Percentiles rank a stretch among this genome's conserved stretches.
phyloP scores from a whole-genome alignment of 1,140 invertebrate species.

The Neocloeon triangulifer region DNA sequence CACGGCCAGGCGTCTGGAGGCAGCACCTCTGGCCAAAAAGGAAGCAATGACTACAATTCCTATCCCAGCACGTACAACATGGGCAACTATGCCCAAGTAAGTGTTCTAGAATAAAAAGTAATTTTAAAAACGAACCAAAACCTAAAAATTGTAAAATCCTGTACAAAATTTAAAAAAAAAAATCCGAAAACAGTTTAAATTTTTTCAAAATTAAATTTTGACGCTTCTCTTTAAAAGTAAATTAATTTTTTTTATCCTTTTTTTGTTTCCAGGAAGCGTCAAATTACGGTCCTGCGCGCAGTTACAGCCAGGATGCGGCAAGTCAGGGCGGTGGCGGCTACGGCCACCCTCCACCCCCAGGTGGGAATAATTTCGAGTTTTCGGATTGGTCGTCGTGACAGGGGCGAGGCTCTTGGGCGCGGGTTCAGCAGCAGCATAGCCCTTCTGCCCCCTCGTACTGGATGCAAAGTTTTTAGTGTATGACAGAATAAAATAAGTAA shows the following conservation, averaged over 20 bases:
- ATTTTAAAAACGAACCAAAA: too few species aligned
- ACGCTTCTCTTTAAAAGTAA: too few species aligned
- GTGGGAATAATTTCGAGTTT: constrained; percentile 30
- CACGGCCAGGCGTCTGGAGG: constrained; percentile 20
- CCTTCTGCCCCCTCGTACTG: constrained; percentile 16
- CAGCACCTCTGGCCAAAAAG: constrained; percentile 20
- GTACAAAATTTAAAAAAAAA: too few species aligned
- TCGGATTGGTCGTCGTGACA: constrained; percentile 35
- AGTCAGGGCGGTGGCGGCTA: constrained; percentile 28
- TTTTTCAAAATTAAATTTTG: too few species aligned
- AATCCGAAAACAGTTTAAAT: too few species aligned
- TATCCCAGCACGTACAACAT: too few species aligned
- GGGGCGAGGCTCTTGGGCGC: constrained; percentile 17
- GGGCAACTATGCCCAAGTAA: background rate
- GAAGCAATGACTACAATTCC: constrained; percentile 20
- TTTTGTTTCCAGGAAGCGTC: constrained; percentile 16
- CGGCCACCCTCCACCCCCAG: constrained; percentile 24
- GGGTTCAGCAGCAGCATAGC: constrained; percentile 19
- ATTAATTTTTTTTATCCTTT: too few species aligned
- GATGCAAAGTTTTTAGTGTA: too few species aligned
- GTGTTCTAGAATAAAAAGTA: too few species aligned
- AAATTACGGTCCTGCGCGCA: constrained; percentile 17
- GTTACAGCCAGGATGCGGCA: constrained; percentile 19
- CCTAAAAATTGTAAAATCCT: too few species aligned
- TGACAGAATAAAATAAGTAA: too few species aligned